Percentiles rank a stretch among this genome's conserved stretches.
phyloP scores from a whole-genome alignment of 2,888 invertebrate species.

The Drosophila nigricruria region DNA sequence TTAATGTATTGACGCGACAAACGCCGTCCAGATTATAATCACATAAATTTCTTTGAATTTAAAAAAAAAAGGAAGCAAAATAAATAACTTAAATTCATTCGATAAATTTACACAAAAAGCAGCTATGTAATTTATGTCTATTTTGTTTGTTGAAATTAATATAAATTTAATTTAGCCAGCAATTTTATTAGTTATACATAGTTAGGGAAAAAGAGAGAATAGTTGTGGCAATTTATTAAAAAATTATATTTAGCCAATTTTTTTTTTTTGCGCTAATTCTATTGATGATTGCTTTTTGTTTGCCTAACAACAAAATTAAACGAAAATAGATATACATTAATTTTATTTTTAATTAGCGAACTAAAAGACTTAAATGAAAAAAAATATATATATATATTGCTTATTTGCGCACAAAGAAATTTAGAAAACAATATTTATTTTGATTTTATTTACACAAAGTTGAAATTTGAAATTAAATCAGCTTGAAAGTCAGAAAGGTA shows the following conservation, averaged over 20 bases:
- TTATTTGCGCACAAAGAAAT: background rate
- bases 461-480: background rate
- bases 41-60: background rate
- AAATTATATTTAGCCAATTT: background rate
- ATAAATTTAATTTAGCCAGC: background rate
- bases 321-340: conserved; percentile 1
- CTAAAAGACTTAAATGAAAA: background rate
- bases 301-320: conserved; percentile 14
- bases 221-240: background rate
- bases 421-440: background rate
- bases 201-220: background rate
- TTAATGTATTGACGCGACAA: background rate
- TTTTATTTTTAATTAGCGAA: conserved; percentile 3
- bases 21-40: background rate
- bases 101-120: background rate
- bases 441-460: background rate
- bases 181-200: background rate
- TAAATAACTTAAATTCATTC: background rate
- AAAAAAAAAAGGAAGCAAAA: background rate
- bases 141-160: background rate
- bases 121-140: background rate
- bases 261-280: background rate
- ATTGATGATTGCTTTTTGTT: background rate
- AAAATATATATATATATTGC: background rate
- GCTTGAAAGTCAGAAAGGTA: background rate